Base-by-base conservation (phyloP, 2,113 vertebrate genomes). In the Bagarius yarrelli region DNA sequence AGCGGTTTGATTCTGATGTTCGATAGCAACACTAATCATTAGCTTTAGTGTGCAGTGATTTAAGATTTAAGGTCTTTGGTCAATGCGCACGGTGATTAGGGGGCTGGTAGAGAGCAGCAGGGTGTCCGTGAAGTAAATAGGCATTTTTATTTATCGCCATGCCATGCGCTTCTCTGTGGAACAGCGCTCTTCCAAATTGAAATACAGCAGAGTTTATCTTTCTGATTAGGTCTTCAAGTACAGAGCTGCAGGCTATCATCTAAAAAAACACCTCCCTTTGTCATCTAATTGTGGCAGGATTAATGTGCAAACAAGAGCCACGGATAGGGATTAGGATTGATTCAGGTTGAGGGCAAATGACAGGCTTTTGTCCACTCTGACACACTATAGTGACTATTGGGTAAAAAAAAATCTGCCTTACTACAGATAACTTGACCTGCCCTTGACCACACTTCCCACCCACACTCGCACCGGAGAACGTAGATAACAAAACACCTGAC, bases 121-220 rank as follows among this genome's bases (percentile, higher is more conserved):
- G 94, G 92, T 94, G 95, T 96, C 93, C 94, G 92, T 93, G 95
- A 94, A 96, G 96, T 98, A 98, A 98, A 97, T 96, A 97, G 96
- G 95, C 95, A 94, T 96, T 96, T 72, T 98, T 98, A 98, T 99
- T 99, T 98, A 99, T 99, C 92, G 95, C 95, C 94, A 94, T 96
- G 96, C 96, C 95, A 95, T 94, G 95, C 95, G 95, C 96, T 96
- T 96, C 95, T 96, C 95, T 97, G 96, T 95, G 95, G 96, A 99
- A 98, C 95, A 98, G 95, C 94, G 95, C 94, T 95, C 95, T 94
- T 96, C 95, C 95, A 98, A 99, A 99, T 98, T 98, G 97, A 98
- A 99, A 98, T 97, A 98, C 97, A 98, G 96, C 96, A 95, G 96
- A 98, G 97, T 99, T 99, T 99, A 99, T 96, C 94, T 96, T 98